These are phyloP conservation scores for Epinotia bilunana DNA, from an alignment of 2,888 invertebrate species.

Conservation along the genomic window DNA sequence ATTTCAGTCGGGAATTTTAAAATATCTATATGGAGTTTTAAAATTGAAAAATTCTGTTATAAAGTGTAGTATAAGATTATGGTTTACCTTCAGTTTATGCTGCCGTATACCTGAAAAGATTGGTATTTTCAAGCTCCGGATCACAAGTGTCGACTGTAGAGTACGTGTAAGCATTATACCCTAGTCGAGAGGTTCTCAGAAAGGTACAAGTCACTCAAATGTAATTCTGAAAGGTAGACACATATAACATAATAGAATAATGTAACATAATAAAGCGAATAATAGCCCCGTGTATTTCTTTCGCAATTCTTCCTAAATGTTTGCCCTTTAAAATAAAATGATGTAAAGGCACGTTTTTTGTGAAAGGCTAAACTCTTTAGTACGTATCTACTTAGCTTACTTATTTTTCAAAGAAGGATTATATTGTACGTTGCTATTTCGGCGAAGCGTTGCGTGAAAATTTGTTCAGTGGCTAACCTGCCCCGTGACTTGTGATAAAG, in stretches of 20 bases:
- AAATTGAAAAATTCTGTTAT: constrained; percentile 77
- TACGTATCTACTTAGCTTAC: background rate
- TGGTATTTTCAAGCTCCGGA: constrained; percentile 19
- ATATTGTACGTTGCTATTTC: constrained; percentile 39
- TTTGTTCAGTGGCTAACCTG: constrained; percentile 39
- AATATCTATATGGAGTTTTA: constrained; percentile 76
- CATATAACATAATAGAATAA: background rate
- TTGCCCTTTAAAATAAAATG: constrained; percentile 35
- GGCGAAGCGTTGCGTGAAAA: constrained; percentile 33
- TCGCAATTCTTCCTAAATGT: constrained; percentile 28
- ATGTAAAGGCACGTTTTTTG: constrained; percentile 27
- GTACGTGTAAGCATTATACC: background rate
- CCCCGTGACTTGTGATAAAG: constrained; percentile 33
- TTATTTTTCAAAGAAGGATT: constrained; percentile 34
- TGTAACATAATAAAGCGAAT: constrained; percentile 32
- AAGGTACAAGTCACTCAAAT: constrained; percentile 15
- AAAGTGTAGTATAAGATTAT: constrained; percentile 63
- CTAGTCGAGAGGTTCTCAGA: constrained; percentile 18
- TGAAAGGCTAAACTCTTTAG: constrained; percentile 27
- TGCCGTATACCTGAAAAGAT: constrained; percentile 27
- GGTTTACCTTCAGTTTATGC: constrained; percentile 43
- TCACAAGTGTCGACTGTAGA: constrained; percentile 21
- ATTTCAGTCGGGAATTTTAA: constrained; percentile 82
- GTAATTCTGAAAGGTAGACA: constrained; percentile 29
- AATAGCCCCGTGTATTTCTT: constrained; percentile 29